Evolutionary conservation across 2,113 vertebrate species (phyloP), one percentile per base, ranked within the genome.

Genomic region (Cygnus buccinator): DNA sequence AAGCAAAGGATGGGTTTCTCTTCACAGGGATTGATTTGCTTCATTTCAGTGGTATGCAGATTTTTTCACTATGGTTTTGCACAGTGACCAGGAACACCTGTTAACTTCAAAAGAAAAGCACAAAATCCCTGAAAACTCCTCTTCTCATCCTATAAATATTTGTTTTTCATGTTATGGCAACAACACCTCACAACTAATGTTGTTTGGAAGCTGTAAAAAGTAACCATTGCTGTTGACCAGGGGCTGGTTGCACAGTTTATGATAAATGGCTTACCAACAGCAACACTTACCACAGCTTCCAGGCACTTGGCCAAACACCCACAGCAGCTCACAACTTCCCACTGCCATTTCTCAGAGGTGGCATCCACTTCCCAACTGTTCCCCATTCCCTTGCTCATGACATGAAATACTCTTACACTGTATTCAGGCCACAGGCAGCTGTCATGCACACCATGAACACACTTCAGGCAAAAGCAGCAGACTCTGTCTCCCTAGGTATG

Each of bases 61-160:
- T 43, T 74, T 77, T 91, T 95, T 41, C 59, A 14, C 55, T 66
- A 63, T 31, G 59, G 82, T 77, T 85, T 96, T 71, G n/a, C 59
- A 90, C 78, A 43, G 59, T 73, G 63, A 80, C 46, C 74, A 77
- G 82, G 20, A 85, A 50, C 75, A 96, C 85, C 89, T 91, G 82
- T 44, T 85, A 71, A 71, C 29, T 73, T 87, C 14, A 31, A 72
- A 91, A 92, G 28, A 71, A 67, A 89, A 88, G 50, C 41, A 90
- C 15, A 55, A 83, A 70, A 48, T 17, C 76, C 13, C 44, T 41
- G n/a, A 11, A 75, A 78, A 65, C 5, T 11, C 2, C 0, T 54
- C 52, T 59, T 68, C 77, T 79, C 39, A 50, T 39, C n/a, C 21
- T 76, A 2, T 79, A 41, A 59, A 10, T 78, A 11, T 62, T 80